These are phyloP conservation scores for Mermis nigrescens DNA, from an alignment of 2,888 invertebrate species.

Conservation along the genomic window DNA sequence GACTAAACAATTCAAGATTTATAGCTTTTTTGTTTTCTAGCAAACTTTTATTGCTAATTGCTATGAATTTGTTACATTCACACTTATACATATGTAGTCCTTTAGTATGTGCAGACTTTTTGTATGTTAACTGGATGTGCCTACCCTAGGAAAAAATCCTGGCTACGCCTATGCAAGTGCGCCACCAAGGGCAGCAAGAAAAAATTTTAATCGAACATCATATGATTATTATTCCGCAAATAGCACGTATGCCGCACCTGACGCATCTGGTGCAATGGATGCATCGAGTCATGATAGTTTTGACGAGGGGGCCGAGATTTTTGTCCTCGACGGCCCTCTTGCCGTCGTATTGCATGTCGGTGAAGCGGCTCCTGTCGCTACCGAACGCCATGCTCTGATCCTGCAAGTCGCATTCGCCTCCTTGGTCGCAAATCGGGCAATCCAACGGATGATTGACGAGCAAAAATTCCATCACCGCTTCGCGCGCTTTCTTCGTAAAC, in stretches of 20 bases:
- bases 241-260: no score
- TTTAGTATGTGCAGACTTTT: no score
- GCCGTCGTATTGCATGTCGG: slow-evolving; percentile 70
- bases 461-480: slow-evolving; percentile 93
- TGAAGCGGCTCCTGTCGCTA: slow-evolving; percentile 61
- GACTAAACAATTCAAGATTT: no score
- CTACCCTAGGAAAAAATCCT: no score
- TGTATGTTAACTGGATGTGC: no score
- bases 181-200: no score
- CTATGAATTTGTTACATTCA: no score
- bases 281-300: slow-evolving; percentile 96
- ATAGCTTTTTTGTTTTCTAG: no score
- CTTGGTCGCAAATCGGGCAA: slow-evolving; percentile 97
- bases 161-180: no score
- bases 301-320: slow-evolving; percentile 88
- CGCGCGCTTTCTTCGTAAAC: slow-evolving; percentile 43
- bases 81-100: no score
- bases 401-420: slow-evolving; percentile 51
- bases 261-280: slow-evolving; percentile 97
- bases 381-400: slow-evolving; percentile 99
- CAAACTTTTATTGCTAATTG: no score
- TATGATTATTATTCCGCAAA: neutral
- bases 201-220: no score
- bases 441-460: slow-evolving; percentile 94
- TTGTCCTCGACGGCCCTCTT: slow-evolving; percentile 97